Conservation (phyloP, 2,888 invertebrate species). For the Drosophila siamana region DNA sequence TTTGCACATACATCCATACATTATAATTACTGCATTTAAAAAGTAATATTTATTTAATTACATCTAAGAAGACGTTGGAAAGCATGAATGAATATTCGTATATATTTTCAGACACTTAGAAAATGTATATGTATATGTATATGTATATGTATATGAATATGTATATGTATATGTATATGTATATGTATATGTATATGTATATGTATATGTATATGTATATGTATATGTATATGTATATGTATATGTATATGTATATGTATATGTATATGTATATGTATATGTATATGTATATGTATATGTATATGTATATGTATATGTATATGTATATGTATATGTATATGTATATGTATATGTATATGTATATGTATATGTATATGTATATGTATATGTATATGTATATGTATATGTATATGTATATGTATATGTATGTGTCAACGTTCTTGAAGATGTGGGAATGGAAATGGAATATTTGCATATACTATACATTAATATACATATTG, state of each 20-base stretch:
- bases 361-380: conserved; percentile 1
- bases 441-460: too few relatives aligned
- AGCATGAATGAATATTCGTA: conserved; percentile 10
- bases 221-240: conserved; percentile 10
- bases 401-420: neutral
- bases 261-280: conserved; percentile 1
- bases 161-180: conserved; percentile 1
- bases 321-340: neutral
- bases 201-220: conserved; percentile 3
- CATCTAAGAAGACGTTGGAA: conserved; percentile 33
- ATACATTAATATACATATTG: conserved; percentile 1
- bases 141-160: conserved; percentile 4
- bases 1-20: conserved; percentile 17
- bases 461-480: neutral
- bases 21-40: conserved; percentile 4
- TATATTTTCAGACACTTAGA: conserved; percentile 10
- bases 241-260: neutral
- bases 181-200: conserved; percentile 1
- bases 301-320: neutral
- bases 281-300: neutral
- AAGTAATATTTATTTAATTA: conserved; percentile 17
- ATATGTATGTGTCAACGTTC: conserved; percentile 8
- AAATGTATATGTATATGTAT: conserved; percentile 2
- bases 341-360: conserved; percentile 1
- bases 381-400: conserved; percentile 11